Base-by-base conservation (phyloP, 37 sponge, comb jelly and placozoan species). In the Agelas oroides region DNA sequence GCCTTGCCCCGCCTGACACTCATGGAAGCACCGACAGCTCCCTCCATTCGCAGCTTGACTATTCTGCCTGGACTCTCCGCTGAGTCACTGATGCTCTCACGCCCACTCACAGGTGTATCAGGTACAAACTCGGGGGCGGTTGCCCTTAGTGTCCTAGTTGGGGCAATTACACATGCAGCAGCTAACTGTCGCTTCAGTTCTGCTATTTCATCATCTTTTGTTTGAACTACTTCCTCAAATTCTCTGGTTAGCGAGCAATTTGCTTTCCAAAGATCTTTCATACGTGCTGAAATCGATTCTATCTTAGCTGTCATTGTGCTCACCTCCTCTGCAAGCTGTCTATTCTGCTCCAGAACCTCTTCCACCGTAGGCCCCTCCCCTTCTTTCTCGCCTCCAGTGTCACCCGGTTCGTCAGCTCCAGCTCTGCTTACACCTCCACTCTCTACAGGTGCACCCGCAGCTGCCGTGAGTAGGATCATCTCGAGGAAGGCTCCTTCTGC, bases 361-460 rank as follows among this genome's bases (percentile, higher is more conserved):
- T 56, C 15, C 18, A 56, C 17, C 17, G 58, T 18, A 15, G 15
- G 58, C 58, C 15, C 58, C 15, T 56, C 58, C 15, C 17, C 15
- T 15, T 56, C 58, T 56, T 56, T 15, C 18, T 56, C 58, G 17
- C 15, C 58, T 18, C 18, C 18, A 15, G 17, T 56, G 58, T 15
- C 58, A 19, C 18, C 17, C 18, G 15, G 17, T 19, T 56, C 18
- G 58, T n/a, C n/a, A 18, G 58, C 58, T 56, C 58, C 18, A 18
- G 63, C 55, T 15, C 25, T 15, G 52, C 64, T 16, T 59, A 62
- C 30, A 83, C 74, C 64, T 73, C 72, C 12, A 28, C 28, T 53
- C 83, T 64, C 37, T 28, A 19, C 16, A 70, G n/a, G 21, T 30
- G 65, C n/a, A n/a, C n/a, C 25, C n/a, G n/a, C n/a, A n/a, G n/a